Base-by-base conservation (phyloP, 2,113 vertebrate genomes). In the Illadopsis cleaveri region DNA sequence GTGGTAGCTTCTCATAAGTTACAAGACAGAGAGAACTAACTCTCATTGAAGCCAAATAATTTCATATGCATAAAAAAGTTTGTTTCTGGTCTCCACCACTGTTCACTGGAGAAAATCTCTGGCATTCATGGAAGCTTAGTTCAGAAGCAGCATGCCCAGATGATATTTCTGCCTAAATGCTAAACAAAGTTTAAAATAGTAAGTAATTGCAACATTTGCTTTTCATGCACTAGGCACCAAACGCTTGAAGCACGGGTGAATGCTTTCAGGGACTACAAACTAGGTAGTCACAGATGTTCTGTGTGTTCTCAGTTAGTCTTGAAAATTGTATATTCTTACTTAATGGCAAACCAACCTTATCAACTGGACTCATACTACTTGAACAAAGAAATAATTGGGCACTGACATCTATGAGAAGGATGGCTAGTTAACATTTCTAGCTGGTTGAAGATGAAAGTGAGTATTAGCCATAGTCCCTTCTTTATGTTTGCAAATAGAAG, bases 361-460 rank as follows among this genome's bases (percentile, higher is more conserved):
- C 62, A 75, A 66, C 51, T 94, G 66, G 90, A 66, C 79, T 86
- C 20, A 13, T 71, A 45, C 57, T 89, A 31, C 57, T 89, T 79
- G 64, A 96, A 88, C 28, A 30, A 86, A 84, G 84, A 90, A 87
- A 45, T 75, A 92, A 92, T 73, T 82, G 25, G 18, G 16, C 20
- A 37, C 18, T 80, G 78, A 57, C 13, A 51, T 70, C 70, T 66
- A 4, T 50, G 65, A 90, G 54, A 85, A 88, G 89, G n/a, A 78
- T 16, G 6, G 48, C 38, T 72, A 64, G 16, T n/a, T 87, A 64
- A 51, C 31, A 58, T 95, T 60, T 66, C 53, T 72, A 68, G 40
- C 53, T 96, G 62, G 58, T 91, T 96, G 84, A 89, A 90, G 88
- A 92, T 89, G 48, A 88, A 96, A 86, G 60, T 82, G 58, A 82